These are phyloP conservation scores for Morpho helenor DNA, from an alignment of 2,888 invertebrate species.

Conservation along the genomic window DNA sequence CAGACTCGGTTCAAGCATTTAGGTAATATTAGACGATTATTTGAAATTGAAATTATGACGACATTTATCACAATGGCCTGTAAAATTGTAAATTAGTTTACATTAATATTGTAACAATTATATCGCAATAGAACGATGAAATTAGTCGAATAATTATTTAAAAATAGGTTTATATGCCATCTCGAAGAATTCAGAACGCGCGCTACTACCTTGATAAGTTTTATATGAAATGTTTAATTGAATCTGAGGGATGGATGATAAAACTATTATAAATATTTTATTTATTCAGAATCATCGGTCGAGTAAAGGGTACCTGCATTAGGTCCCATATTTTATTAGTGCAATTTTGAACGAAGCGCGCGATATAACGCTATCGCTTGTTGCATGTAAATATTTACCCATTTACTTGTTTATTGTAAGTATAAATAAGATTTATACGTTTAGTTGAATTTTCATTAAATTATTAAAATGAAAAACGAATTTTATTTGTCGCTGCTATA, in stretches of 20 bases:
- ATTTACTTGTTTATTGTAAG: conserved; percentile 74
- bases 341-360: conserved; percentile 58
- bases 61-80: no score
- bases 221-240: conserved; percentile 13
- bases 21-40: no score
- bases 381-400: conserved; percentile 69
- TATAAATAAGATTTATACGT: conserved; percentile 80
- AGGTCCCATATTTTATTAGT: conserved; percentile 68
- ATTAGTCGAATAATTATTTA: neutral
- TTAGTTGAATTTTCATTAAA: conserved; percentile 79
- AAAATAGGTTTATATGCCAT: neutral
- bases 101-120: no score
- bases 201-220: conserved; percentile 24
- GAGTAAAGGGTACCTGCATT: conserved; percentile 36
- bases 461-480: conserved; percentile 43
- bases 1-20: no score
- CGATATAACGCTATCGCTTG: conserved; percentile 35
- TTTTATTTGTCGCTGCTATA: conserved; percentile 31
- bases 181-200: conserved; percentile 21
- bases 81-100: no score
- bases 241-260: conserved; percentile 15
- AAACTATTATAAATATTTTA: neutral
- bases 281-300: conserved; percentile 35
- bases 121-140: no score
- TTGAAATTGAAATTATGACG: no score